A percentile compares a stretch with the other conserved stretches of the same genome.
phyloP scores from a whole-genome alignment of 2,888 invertebrate genomes.

The Parasteatoda lunata region DNA sequence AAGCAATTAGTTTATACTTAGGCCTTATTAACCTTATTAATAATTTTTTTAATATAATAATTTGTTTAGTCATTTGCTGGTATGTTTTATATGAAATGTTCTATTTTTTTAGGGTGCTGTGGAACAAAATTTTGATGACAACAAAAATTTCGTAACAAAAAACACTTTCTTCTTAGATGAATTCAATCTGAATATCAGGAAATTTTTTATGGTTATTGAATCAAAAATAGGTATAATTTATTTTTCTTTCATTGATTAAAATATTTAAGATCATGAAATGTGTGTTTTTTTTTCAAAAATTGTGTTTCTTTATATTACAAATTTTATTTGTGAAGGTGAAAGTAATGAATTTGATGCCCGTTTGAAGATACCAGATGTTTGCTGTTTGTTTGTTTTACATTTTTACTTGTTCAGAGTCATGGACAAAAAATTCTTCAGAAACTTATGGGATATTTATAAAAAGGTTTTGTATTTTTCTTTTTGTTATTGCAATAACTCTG shows the following conservation, averaged over 20 bases:
- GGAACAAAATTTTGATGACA: conserved; percentile 75
- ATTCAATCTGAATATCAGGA: conserved; percentile 81
- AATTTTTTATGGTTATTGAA: conserved; percentile 75
- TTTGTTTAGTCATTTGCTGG: background rate
- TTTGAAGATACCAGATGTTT: conserved; percentile 74
- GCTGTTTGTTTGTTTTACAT: conserved; percentile 74
- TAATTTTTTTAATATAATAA: too few species aligned
- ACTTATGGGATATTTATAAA: conserved; percentile 83
- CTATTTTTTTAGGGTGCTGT: conserved; percentile 73
- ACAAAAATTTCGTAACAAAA: conserved; percentile 74
- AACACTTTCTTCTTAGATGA: conserved; percentile 79
- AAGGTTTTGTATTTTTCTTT: conserved; percentile 78
- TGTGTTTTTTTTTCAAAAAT: too few species aligned
- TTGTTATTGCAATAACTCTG: too few species aligned
- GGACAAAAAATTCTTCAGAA: conserved; percentile 85
- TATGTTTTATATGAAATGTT: too few species aligned
- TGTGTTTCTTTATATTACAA: background rate
- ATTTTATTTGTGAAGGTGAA: conserved; percentile 65
- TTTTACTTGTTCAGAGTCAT: conserved; percentile 80
- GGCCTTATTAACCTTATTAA: too few species aligned
- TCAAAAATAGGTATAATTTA: conserved; percentile 68
- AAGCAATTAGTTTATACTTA: too few species aligned
- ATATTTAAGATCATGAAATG: too few species aligned
- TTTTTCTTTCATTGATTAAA: background rate
- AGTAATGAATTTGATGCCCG: conserved; percentile 72